phyloP scores from a whole-genome alignment of 2,113 vertebrate genomes.

The Ondatra zibethicus region DNA sequence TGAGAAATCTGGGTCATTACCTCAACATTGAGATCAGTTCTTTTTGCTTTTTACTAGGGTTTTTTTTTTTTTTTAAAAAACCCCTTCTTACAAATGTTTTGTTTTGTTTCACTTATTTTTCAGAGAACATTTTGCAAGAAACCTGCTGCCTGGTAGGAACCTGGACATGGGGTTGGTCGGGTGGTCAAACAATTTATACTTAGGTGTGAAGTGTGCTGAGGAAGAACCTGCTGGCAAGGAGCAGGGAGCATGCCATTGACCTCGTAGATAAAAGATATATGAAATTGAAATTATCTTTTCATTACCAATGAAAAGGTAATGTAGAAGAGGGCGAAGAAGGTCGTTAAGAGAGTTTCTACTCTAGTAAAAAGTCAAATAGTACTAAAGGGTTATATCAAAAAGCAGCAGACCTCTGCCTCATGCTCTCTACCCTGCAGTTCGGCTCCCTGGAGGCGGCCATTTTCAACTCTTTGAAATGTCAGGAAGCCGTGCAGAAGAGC shows the following conservation, averaged over 20 bases:
- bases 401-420: not conserved
- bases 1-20: slow-evolving; percentile 40
- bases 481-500: not conserved
- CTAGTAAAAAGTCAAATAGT: slow-evolving; percentile 43
- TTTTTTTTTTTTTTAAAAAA: slow-evolving; percentile 29
- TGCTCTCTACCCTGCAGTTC: not conserved
- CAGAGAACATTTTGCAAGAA: slow-evolving; percentile 20
- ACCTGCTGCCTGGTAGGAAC: not conserved
- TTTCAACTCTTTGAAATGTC: slow-evolving; percentile 39
- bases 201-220: slow-evolving; percentile 23
- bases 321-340: not conserved
- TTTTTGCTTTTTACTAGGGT: slow-evolving; percentile 48
- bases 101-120: slow-evolving; percentile 14
- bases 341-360: slow-evolving; percentile 5
- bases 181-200: slow-evolving; percentile 31
- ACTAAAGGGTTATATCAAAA: slow-evolving; percentile 51
- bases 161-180: slow-evolving; percentile 21
- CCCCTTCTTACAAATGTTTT: slow-evolving; percentile 2
- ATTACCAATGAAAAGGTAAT: slow-evolving; percentile 27
- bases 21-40: not conserved
- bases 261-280: slow-evolving; percentile 8
- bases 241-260: slow-evolving; percentile 5
- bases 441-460: not conserved
- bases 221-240: slow-evolving; percentile 9
- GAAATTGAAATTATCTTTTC: slow-evolving; percentile 57